Evolutionary conservation across 2,888 invertebrate genomes (phyloP).

Genomic region (Leucophenga maculata): DNA sequence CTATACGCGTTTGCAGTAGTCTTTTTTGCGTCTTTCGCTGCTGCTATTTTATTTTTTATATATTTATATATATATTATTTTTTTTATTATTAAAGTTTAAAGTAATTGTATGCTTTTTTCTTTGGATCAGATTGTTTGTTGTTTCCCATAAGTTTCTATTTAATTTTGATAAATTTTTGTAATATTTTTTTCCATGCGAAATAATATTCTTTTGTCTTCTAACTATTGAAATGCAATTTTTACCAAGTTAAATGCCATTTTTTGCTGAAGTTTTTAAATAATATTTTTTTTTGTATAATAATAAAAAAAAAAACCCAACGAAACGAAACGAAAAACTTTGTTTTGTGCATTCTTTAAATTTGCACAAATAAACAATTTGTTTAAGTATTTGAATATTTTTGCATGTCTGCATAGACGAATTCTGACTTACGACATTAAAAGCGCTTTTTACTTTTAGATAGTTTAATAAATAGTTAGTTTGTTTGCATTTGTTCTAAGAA

Average conservation of each 20-base stretch:
- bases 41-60: slow-evolving; percentile 8
- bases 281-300: too few species aligned
- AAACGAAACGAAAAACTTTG: too few species aligned
- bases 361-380: too few species aligned
- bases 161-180: neutral
- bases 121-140: neutral
- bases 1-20: slow-evolving; percentile 21
- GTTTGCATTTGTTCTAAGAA: slow-evolving; percentile 16
- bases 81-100: slow-evolving; percentile 10
- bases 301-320: too few species aligned
- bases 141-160: slow-evolving; percentile 23
- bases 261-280: too few species aligned
- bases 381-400: slow-evolving; percentile 2
- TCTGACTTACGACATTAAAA: neutral
- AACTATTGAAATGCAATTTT: slow-evolving; percentile 18
- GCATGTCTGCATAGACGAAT: neutral
- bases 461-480: too few species aligned
- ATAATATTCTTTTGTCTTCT: neutral
- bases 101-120: neutral
- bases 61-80: slow-evolving; percentile 13
- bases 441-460: neutral
- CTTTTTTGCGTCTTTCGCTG: slow-evolving; percentile 26
- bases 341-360: too few species aligned
- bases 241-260: too few species aligned
- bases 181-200: neutral